Evolutionary conservation across 2,113 vertebrate genomes (phyloP).

Genomic region (Telmatochromis brachygnathus): DNA sequence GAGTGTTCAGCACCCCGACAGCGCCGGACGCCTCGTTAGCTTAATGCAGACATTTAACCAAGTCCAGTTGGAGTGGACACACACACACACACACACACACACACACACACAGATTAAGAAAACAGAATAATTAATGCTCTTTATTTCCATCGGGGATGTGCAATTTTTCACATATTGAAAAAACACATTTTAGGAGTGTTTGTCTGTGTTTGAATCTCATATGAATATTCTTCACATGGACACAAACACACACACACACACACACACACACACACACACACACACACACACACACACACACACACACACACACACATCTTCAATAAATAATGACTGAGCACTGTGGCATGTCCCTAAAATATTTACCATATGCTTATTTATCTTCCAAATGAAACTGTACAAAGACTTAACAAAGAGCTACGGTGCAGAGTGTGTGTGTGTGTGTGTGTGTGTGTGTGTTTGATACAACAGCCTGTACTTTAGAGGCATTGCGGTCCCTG

Average conservation of each 20-base stretch:
- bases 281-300: neutral
- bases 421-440: neutral
- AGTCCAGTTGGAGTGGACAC: neutral
- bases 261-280: neutral
- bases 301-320: neutral
- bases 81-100: neutral
- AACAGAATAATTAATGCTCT: neutral
- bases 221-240: no score
- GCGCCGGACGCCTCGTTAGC: conserved; percentile 3
- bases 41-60: conserved; percentile 24
- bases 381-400: conserved; percentile 55
- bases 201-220: neutral
- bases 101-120: neutral
- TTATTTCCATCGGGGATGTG: neutral
- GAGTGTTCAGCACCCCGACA: conserved; percentile 12
- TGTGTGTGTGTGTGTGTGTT: conserved; percentile 27
- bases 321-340: conserved; percentile 35
- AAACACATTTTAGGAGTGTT: neutral
- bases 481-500: conserved; percentile 43
- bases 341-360: conserved; percentile 50
- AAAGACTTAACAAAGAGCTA: conserved; percentile 32
- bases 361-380: conserved; percentile 54
- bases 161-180: neutral
- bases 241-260: no score
- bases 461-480: conserved; percentile 54